Percentiles rank a stretch among this genome's conserved stretches.
Conservation (phyloP, 2,888 invertebrate genomes). For the Callyntrura guangdongensis region DNA sequence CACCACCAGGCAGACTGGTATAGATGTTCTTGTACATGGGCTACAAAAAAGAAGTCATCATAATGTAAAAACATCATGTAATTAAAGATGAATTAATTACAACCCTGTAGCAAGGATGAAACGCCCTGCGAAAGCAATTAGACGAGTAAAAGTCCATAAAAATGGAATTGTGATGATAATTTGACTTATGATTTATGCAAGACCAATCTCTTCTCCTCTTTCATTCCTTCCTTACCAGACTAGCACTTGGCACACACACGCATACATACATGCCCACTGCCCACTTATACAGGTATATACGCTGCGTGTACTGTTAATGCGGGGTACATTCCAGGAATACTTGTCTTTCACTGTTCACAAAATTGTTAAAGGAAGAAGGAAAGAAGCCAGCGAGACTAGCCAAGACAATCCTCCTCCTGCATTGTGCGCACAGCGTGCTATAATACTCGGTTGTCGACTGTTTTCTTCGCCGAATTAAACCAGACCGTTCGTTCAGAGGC, state of each 20-base stretch:
- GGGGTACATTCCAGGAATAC: conserved; percentile 73
- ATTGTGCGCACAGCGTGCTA: conserved; percentile 75
- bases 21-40: neutral
- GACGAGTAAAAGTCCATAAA: conserved; percentile 79
- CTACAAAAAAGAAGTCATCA: conserved; percentile 75
- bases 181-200: conserved; percentile 80
- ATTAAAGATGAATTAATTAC: conserved; percentile 80
- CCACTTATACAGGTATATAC: neutral
- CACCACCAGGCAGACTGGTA: neutral
- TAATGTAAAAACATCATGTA: conserved; percentile 76
- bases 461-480: conserved; percentile 61
- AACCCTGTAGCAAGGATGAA: conserved; percentile 70
- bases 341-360: conserved; percentile 38
- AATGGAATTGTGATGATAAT: conserved; percentile 79
- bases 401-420: conserved; percentile 71
- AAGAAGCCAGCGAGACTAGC: conserved; percentile 33
- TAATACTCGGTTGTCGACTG: conserved; percentile 74
- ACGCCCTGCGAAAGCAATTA: conserved; percentile 80
- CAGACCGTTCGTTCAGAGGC: conserved; percentile 18
- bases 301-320: neutral
- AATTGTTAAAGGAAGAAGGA: conserved; percentile 18
- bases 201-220: conserved; percentile 69
- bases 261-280: neutral
- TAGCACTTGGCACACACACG: conserved; percentile 22
- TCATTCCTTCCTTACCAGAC: conserved; percentile 21